Conservation (phyloP, 2,113 vertebrate genomes). For the Larimichthys crocea region DNA sequence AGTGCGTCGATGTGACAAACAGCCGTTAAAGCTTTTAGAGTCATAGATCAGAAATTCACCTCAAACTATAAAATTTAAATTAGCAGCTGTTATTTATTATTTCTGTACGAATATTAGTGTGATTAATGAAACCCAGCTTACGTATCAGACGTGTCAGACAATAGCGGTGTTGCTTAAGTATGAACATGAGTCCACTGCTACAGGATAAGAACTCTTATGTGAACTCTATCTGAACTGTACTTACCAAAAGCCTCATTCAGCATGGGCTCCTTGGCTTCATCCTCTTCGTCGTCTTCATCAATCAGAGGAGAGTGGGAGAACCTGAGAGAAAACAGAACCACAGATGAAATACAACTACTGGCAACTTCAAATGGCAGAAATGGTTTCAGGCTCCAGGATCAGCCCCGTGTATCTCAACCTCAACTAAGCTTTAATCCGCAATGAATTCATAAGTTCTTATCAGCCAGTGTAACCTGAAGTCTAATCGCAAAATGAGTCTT, state of each 20-base stretch:
- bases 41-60: too few relatives aligned
- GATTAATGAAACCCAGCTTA: background rate
- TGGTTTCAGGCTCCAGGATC: background rate
- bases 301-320: constrained; percentile 97
- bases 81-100: background rate
- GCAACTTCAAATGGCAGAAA: background rate
- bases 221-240: background rate
- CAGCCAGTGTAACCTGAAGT: too few relatives aligned
- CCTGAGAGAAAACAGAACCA: constrained; percentile 76
- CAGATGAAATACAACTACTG: background rate
- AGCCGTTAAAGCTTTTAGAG: background rate
- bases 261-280: constrained; percentile 97
- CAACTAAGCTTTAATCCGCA: too few relatives aligned
- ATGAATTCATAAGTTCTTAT: too few relatives aligned
- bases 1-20: constrained; percentile 6
- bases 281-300: constrained; percentile 91
- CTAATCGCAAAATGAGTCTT: too few relatives aligned
- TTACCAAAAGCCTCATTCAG: constrained; percentile 96
- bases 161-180: too few relatives aligned
- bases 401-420: too few relatives aligned
- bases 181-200: too few relatives aligned
- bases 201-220: background rate
- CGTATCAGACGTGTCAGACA: background rate
- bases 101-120: background rate
- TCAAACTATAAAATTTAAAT: background rate